phyloP scores from a whole-genome alignment of 2,797 vertebrate genomes.

The Chelmon rostratus region DNA sequence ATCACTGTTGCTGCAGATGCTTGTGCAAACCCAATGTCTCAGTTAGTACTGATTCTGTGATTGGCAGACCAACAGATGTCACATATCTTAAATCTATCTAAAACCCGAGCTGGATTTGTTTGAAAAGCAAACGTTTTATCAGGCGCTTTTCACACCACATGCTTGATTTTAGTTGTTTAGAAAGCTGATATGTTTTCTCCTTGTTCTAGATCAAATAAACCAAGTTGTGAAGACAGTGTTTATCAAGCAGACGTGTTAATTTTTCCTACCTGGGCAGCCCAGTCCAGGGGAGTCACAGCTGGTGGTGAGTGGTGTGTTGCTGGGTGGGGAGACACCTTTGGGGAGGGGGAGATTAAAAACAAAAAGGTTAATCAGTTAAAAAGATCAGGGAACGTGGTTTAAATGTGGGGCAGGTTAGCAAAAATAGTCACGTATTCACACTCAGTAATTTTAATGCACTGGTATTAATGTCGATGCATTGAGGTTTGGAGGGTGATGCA shows the following conservation, averaged over 20 bases:
- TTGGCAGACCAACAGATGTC: background rate
- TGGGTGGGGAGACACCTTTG: slow-evolving; percentile 57
- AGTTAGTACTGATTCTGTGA: background rate
- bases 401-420: background rate
- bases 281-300: slow-evolving; percentile 63
- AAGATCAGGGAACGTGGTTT: background rate
- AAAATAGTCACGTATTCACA: background rate
- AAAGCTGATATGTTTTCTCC: too few species aligned
- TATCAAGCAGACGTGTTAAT: slow-evolving; percentile 4
- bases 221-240: too few species aligned
- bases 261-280: slow-evolving; percentile 76
- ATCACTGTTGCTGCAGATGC: background rate
- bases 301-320: slow-evolving; percentile 43
- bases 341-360: slow-evolving; percentile 21
- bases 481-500: too few species aligned
- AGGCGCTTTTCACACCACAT: too few species aligned
- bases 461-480: background rate
- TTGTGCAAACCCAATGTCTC: background rate
- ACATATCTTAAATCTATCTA: too few species aligned
- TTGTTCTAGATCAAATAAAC: too few species aligned
- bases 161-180: too few species aligned
- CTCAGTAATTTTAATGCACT: background rate
- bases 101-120: too few species aligned
- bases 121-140: too few species aligned
- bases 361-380: slow-evolving; percentile 15